These are phyloP conservation scores for Cichlasoma orientale DNA, from an alignment of 2,797 vertebrate genomes.

Conservation along the genomic window DNA sequence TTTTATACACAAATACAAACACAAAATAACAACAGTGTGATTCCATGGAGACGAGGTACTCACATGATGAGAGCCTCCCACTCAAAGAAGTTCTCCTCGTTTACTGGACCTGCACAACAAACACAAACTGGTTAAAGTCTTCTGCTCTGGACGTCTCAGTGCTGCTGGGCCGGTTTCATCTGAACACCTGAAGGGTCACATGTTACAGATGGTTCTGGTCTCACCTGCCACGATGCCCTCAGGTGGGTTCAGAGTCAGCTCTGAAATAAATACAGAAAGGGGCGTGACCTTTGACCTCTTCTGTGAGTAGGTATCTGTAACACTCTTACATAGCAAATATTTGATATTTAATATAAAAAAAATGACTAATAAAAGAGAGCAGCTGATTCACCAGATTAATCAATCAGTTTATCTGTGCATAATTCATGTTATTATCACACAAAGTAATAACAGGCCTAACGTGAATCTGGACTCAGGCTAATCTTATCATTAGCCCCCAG, in stretches of 20 bases:
- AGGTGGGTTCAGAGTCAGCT: slow-evolving; percentile 95
- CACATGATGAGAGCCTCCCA: slow-evolving; percentile 99
- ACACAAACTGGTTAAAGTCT: neutral
- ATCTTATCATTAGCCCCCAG: neutral
- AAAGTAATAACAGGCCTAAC: neutral
- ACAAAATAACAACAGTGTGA: neutral
- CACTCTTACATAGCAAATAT: neutral
- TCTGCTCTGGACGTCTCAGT: neutral
- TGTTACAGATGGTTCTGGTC: slow-evolving; percentile 18
- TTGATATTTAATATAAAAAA: too few relatives aligned
- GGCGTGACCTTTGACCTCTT: slow-evolving; percentile 1
- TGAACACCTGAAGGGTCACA: neutral
- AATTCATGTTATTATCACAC: neutral
- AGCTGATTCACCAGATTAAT: neutral
- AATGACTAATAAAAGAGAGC: neutral
- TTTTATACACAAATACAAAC: neutral
- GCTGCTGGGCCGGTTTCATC: too few relatives aligned
- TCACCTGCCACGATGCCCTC: slow-evolving; percentile 98
- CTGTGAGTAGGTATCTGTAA: neutral
- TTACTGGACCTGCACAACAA: slow-evolving; percentile 87
- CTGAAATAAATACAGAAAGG: slow-evolving; percentile 69
- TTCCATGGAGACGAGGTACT: slow-evolving; percentile 63
- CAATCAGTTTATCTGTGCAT: neutral
- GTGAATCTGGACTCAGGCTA: neutral
- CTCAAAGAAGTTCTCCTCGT: slow-evolving; percentile 98